Percentiles rank a stretch among this genome's conserved stretches.
Evolutionary conservation across 1,140 invertebrate genomes (phyloP).

Genomic region (Macrocentrus cingulum): DNA sequence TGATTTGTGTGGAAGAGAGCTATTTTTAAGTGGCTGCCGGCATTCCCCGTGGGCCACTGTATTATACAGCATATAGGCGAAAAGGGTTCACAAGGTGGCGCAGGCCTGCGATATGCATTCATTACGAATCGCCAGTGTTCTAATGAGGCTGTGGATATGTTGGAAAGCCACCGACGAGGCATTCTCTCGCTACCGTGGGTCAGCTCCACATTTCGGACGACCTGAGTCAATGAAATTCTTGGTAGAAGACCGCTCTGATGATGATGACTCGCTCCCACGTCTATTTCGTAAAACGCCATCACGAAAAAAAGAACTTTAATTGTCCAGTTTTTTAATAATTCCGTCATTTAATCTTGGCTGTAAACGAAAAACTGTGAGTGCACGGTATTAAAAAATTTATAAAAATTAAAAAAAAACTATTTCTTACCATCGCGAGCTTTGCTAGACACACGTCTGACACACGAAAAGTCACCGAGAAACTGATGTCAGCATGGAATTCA

Average conservation of each 20-base stretch:
- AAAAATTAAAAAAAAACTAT: too few species aligned
- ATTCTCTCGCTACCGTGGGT: too few species aligned
- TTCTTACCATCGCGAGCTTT: too few species aligned
- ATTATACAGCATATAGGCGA: not conserved
- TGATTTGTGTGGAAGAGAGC: constrained; percentile 32
- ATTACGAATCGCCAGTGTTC: constrained; percentile 2
- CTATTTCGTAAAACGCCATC: too few species aligned
- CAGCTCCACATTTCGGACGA: too few species aligned
- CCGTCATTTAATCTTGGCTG: too few species aligned
- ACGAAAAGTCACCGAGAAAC: too few species aligned
- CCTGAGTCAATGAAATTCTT: constrained; percentile 28
- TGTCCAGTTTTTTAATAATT: constrained; percentile 25
- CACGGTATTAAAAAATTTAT: too few species aligned
- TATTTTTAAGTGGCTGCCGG: constrained; percentile 33
- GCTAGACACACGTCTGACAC: too few species aligned
- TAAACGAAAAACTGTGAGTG: too few species aligned
- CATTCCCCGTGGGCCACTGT: not conserved
- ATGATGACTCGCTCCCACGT: too few species aligned
- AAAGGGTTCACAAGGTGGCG: not conserved
- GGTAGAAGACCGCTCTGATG: constrained; percentile 23
- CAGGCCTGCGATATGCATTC: constrained; percentile 12
- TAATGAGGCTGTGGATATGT: constrained; percentile 2
- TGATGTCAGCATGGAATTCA: too few species aligned
- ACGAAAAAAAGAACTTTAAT: constrained; percentile 22
- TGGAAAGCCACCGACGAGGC: not conserved